Evolutionary conservation across 35 echinoderm and acorn worm species (phyloP), one percentile per base, ranked within the genome.

Genomic region (Hemicentrotus pulcherrimus): DNA sequence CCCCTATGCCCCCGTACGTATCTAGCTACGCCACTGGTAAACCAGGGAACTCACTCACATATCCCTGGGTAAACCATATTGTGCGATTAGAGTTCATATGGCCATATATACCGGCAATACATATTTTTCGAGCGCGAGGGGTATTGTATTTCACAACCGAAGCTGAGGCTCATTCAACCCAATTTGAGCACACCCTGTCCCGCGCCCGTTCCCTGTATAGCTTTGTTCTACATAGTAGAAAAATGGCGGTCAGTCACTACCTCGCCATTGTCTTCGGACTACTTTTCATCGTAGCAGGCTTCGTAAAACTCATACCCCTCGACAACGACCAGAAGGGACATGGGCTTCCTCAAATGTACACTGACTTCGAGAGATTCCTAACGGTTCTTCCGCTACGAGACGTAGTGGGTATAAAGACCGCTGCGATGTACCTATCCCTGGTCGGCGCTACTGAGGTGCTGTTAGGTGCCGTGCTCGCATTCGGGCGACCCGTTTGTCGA

Each of bases 391-490:
- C 91, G 9, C 46, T 93, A n/a, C 9, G 48, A 24, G 46, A 47
- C 48, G 15, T 58, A 28, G 16, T 47, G 22, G 91, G 45, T 10
- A 50, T 58, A 13, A 22, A 47, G 18, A 35, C 96, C 46, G 95
- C 97, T 2, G 96, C 96, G 32, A 86, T 98, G 95, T 98, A 97
- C 78, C 91, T 94, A 0, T 47, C 96, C 11, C 31, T 97, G 31
- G 89, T 96, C 0, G 97, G 95, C 0, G 88, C 94, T 46, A 46
- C 95, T 30, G 97, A 98, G 58, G 86, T 98, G 3, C 30, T 93
- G 59, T 58, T 96, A 9, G 97, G 97, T 6, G 88, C 92, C 6
- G 55, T 98, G 47, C 92, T 98, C 31, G 96, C 96, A 2, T 98
- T 97, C 85, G 97, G 97, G 48, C 86, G 94, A n/a, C 94, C 93